Evolutionary conservation across 1,140 invertebrate species (phyloP).

Genomic region (Lordiphosa collinella): DNA sequence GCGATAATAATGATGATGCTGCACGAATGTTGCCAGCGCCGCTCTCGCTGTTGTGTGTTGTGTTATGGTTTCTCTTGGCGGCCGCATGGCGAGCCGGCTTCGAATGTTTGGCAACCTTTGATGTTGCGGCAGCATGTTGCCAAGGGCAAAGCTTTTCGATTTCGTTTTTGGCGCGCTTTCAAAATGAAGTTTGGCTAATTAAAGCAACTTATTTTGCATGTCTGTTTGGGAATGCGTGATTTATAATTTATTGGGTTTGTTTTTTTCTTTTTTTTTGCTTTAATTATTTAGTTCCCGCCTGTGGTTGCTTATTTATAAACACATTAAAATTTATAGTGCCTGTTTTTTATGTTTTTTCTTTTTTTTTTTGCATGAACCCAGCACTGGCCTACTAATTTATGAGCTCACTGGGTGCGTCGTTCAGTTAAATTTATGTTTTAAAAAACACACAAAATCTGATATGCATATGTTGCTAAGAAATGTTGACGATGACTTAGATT

Average conservation of each 20-base stretch:
- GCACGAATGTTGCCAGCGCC: slow-evolving; percentile 36
- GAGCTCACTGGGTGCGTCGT: slow-evolving; percentile 35
- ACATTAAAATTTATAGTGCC: slow-evolving; percentile 68
- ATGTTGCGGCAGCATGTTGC: slow-evolving; percentile 18
- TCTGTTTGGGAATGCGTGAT: slow-evolving; percentile 53
- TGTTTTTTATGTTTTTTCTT: slow-evolving; percentile 19
- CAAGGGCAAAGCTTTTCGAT: not conserved
- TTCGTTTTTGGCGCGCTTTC: slow-evolving; percentile 7
- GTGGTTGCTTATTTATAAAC: slow-evolving; percentile 67
- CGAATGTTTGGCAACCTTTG: slow-evolving; percentile 6
- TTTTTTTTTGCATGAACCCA: slow-evolving; percentile 66
- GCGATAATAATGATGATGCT: slow-evolving; percentile 10
- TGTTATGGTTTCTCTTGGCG: not conserved
- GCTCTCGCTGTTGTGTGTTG: slow-evolving; percentile 3
- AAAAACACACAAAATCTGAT: slow-evolving; percentile 32
- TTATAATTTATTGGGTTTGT: slow-evolving; percentile 47
- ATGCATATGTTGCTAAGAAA: slow-evolving; percentile 18
- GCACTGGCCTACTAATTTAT: slow-evolving; percentile 62
- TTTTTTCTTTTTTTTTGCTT: slow-evolving; percentile 12
- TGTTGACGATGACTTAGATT: slow-evolving; percentile 27
- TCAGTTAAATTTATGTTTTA: slow-evolving; percentile 45
- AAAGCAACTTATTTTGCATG: slow-evolving; percentile 11
- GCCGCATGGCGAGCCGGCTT: slow-evolving; percentile 14
- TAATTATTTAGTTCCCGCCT: slow-evolving; percentile 18
- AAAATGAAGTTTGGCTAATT: slow-evolving; percentile 13